Evolutionary conservation across 2,888 invertebrate genomes (phyloP), one percentile per base, ranked within the genome.

Genomic region (Cheiracanthium punctorium): DNA sequence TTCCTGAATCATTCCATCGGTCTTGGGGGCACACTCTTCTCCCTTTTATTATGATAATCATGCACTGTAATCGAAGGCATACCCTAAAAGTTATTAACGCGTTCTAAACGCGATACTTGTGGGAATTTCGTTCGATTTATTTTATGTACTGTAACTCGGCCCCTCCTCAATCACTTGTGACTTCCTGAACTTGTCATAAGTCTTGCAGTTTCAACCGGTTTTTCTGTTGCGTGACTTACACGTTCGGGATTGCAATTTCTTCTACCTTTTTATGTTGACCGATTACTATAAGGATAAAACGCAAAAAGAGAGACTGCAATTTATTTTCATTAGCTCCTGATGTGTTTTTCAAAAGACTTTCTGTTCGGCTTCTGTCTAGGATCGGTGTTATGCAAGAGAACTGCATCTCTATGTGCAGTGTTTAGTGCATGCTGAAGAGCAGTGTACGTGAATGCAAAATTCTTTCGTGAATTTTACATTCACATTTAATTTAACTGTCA

Each of bases 211-310:
- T 48, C 17, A 4, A 14, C 29, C 67, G 30, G 30, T 29, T 67
- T 67, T 28, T 30, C 17, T 5, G 14, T 67, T 67, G 67, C 67
- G 67, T 67, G 67, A 67, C 67, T n/a, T 67, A 67, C 30, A 30
- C 29, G 67, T n/a, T 67, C 67, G 30, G 12, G 29, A 30, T 30
- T 29, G 14, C 29, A 67, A 14, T 67, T 67, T 30, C 30, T 12
- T 58, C 0, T 24, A 0, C 20, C 4, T 28, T 17, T 64, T 48
- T 48, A 12, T 48, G 17, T 48, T 17, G 17, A 48, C 2, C 8
- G 64, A 24, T 24, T 10, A 64, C 64, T 20, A 12, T 8, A 28
- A 64, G 24, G 64, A 64, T 48, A 64, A 64, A 64, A 64, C 4
- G 29, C 7, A 0, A 64, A 64, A 64, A 64, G 28, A 64, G 0